Evolutionary conservation across 2,113 vertebrate genomes (phyloP).

Genomic region (Calonectris borealis): DNA sequence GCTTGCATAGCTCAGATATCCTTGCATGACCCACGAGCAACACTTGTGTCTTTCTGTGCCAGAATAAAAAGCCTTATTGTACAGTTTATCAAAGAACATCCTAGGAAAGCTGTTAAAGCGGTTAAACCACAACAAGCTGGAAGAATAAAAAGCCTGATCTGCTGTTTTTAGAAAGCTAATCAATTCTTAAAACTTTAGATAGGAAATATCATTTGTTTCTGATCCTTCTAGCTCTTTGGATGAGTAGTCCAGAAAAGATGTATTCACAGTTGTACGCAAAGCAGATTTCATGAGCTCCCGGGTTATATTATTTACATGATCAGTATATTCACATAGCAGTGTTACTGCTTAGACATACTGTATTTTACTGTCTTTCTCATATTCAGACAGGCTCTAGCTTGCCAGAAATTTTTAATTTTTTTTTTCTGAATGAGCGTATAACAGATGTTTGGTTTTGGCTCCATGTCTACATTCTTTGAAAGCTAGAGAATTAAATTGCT

Average conservation of each 20-base stretch:
- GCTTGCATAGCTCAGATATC: not conserved
- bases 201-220: not conserved
- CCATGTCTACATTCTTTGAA: conserved; percentile 76
- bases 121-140: not conserved
- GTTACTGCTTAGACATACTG: conserved; percentile 31
- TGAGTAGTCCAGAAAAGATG: not conserved
- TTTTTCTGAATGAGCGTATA: conserved; percentile 59
- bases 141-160: not conserved
- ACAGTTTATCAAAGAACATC: not conserved
- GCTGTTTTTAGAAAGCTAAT: not conserved
- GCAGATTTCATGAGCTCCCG: not conserved
- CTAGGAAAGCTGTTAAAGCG: not conserved
- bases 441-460: conserved; percentile 76
- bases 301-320: not conserved
- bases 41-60: not conserved
- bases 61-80: not conserved
- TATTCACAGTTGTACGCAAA: not conserved
- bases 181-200: not conserved
- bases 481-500: conserved; percentile 76
- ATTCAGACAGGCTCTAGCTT: conserved; percentile 43
- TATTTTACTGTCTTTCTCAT: conserved; percentile 41
- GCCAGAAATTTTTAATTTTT: conserved; percentile 41
- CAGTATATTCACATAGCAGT: not conserved
- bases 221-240: not conserved
- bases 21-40: not conserved